Percentiles rank a stretch among this genome's conserved stretches.
Evolutionary conservation across 92 coral and sea anemone species (phyloP).

Genomic region (Paramuricea clavata): DNA sequence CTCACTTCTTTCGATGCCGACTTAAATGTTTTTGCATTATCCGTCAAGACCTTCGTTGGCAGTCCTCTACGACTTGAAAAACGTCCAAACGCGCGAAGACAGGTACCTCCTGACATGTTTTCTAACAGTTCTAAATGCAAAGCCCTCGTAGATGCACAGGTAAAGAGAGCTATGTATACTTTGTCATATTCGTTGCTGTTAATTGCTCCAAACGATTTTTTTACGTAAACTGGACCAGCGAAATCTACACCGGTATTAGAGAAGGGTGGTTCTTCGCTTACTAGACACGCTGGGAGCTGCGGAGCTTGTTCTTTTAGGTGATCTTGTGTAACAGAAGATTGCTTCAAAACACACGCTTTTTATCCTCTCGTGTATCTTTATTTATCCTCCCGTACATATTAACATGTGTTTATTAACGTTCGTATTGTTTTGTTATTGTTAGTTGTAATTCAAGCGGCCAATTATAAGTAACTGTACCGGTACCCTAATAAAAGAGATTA

Average conservation of each 20-base stretch:
- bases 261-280: slow-evolving; percentile 8
- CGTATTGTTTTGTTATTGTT: no score
- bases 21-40: not conserved
- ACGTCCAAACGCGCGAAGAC: slow-evolving; percentile 20
- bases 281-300: not conserved
- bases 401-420: no score
- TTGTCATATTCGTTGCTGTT: not conserved
- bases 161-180: slow-evolving; percentile 5
- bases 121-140: slow-evolving; percentile 6
- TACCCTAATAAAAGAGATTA: no score
- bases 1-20: slow-evolving; percentile 8
- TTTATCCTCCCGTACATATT: no score
- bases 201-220: not conserved
- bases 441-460: no score
- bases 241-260: not conserved
- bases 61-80: slow-evolving; percentile 13
- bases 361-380: no score
- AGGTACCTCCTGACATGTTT: not conserved
- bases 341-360: no score
- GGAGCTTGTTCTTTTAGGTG: no score
- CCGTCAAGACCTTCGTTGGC: slow-evolving; percentile 2
- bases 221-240: slow-evolving; percentile 6
- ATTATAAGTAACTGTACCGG: no score
- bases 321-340: no score
- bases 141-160: not conserved